A percentile compares a stretch with the other conserved stretches of the same genome.
Conservation (phyloP, 2,888 invertebrate species). For the Pimpla rufipes region DNA sequence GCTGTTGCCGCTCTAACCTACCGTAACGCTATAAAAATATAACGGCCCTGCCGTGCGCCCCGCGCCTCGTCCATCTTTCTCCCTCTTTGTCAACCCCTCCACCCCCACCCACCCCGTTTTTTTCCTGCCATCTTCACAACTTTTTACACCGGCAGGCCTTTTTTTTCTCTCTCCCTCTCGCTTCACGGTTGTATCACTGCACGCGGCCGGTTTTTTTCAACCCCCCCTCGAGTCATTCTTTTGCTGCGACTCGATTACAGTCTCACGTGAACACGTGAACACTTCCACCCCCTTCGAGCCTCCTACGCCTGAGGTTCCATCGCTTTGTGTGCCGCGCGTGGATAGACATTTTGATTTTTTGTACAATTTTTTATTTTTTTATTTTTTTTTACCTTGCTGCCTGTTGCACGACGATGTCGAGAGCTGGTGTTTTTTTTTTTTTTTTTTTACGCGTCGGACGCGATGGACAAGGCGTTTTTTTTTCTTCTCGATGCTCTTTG, state of each 20-base stretch:
- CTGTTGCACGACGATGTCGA: too few relatives aligned
- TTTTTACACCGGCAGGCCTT: conserved; percentile 58
- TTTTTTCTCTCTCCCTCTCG: conserved; percentile 58
- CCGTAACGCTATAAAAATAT: conserved; percentile 84
- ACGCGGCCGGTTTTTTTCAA: conserved; percentile 50
- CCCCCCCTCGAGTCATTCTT: conserved; percentile 52
- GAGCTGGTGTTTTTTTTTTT: too few relatives aligned
- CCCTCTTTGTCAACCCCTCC: conserved; percentile 58
- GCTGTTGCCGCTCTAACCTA: conserved; percentile 81
- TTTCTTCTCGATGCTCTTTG: too few relatives aligned
- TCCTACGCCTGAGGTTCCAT: neutral
- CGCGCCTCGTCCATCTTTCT: conserved; percentile 60
- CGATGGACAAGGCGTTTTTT: too few relatives aligned
- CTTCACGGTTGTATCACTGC: conserved; percentile 67
- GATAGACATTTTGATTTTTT: conserved; percentile 5
- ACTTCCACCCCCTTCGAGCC: neutral
- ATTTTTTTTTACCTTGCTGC: neutral
- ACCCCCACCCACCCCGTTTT: conserved; percentile 13
- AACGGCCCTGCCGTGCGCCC: conserved; percentile 75
- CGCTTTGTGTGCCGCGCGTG: neutral
- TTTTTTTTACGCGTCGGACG: too few relatives aligned
- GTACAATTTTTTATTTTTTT: neutral
- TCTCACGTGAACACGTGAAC: neutral
- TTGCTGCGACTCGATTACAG: conserved; percentile 20
- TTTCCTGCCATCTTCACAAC: conserved; percentile 50